phyloP scores from a whole-genome alignment of 2,888 invertebrate genomes.

The Dicycla oo region DNA sequence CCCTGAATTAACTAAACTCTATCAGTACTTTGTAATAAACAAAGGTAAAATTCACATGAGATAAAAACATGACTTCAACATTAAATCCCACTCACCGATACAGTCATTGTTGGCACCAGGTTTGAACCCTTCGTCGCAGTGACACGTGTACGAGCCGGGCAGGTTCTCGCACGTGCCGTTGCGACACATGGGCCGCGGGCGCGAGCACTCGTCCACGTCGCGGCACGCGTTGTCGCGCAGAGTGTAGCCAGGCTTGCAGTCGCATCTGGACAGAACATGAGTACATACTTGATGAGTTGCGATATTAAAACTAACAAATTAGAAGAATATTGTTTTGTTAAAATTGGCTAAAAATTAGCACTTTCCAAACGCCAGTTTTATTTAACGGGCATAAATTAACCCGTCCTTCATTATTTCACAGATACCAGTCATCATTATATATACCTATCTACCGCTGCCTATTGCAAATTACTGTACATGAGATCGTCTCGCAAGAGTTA shows the following conservation, averaged over 20 bases:
- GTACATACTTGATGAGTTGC: not conserved
- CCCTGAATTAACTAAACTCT: not conserved
- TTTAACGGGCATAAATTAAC: not conserved
- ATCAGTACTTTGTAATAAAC: not conserved
- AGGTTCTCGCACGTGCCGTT: conserved; percentile 94
- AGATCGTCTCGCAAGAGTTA: not conserved
- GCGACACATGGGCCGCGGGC: conserved; percentile 93
- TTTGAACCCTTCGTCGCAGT: conserved; percentile 94
- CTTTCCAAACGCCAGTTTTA: not conserved
- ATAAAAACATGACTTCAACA: not conserved
- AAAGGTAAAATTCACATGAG: not conserved
- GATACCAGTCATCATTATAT: not conserved
- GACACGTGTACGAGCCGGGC: conserved; percentile 93
- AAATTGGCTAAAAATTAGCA: not conserved
- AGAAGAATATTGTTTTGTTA: not conserved
- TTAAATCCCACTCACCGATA: conserved; percentile 87
- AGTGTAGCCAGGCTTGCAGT: conserved; percentile 93
- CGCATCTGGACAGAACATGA: conserved; percentile 84
- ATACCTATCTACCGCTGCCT: not conserved
- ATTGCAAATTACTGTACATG: not conserved
- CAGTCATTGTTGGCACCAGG: conserved; percentile 95
- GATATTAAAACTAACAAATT: not conserved
- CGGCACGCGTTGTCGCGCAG: conserved; percentile 91
- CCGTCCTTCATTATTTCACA: not conserved
- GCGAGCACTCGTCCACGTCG: conserved; percentile 93